A percentile compares a stretch with the other conserved stretches of the same genome.
Conservation (phyloP, 2,113 vertebrate genomes). For the Forbesichthys agassizii region DNA sequence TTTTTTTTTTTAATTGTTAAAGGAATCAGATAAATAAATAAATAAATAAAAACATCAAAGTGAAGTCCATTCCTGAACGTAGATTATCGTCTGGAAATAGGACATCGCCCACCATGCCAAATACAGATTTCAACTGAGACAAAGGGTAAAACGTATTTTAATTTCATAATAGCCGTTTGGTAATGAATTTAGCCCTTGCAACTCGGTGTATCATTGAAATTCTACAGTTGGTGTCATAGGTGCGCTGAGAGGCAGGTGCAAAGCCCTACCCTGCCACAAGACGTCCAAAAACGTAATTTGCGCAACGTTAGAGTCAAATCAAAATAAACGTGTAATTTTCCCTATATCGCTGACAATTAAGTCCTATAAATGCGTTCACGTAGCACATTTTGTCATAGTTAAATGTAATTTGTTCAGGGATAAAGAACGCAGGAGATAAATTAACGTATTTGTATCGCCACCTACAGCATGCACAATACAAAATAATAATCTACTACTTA, state of each 20-base stretch:
- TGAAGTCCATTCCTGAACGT: no score
- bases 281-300: not conserved
- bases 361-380: not conserved
- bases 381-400: no score
- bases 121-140: not conserved
- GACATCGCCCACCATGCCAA: not conserved
- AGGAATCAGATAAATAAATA: no score
- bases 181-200: constrained; percentile 45
- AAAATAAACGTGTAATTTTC: not conserved
- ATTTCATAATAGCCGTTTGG: not conserved
- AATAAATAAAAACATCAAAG: no score
- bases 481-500: constrained; percentile 79
- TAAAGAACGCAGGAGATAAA: no score
- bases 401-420: no score
- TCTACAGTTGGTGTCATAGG: constrained; percentile 53
- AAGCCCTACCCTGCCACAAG: not conserved
- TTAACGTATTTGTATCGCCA: not conserved
- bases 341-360: not conserved
- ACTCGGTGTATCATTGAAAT: constrained; percentile 53
- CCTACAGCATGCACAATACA: not conserved
- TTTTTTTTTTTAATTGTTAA: no score
- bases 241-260: constrained; percentile 41
- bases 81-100: not conserved
- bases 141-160: not conserved
- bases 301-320: constrained; percentile 5